Evolutionary conservation across 2,113 vertebrate species (phyloP), one percentile per base, ranked within the genome.

Genomic region (Thunnus maccoyii): DNA sequence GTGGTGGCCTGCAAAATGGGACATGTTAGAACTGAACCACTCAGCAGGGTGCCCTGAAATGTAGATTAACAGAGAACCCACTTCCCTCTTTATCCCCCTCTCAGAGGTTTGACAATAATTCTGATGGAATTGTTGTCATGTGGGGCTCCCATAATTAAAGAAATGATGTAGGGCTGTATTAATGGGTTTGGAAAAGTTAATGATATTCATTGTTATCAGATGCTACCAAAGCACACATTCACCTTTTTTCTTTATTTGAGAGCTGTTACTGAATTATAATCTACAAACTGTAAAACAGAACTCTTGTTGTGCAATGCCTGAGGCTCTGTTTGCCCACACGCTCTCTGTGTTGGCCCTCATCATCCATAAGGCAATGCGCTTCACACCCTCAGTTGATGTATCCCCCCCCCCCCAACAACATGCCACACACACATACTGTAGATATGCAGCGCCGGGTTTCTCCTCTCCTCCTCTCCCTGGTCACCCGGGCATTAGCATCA

Each of bases 401-500:
- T 51, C 25, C 44, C 72, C 62, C 15, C 15, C 41, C 14, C 18
- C 18, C 54, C 15, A 3, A 20, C 60, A 46, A 55, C 32, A 41
- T 47, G 51, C 41, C 47, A 22, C 46, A 27, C 50, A 36, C 41
- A 71, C 55, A 18, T 14, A 57, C 14, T 41, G 36, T 41, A 41
- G 15, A 58, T 6, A 73, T 72, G 56, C 32, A 61, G 55, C 11
- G 10, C 46, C 48, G 44, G 48, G 69, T 80, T 85, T 88, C 57
- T 72, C 48, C 58, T 63, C 80, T 89, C 48, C 58, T 63, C 80
- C 88, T 92, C 63, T 90, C 75, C 55, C 55, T 27, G 65, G 80
- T 90, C 85, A 88, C 83, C 82, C 88, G 82, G 71, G 86, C 92
- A 85, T 93, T 88, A 88, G 89, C 90, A 84, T 88, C 55, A 65